Evolutionary conservation across 2,888 invertebrate species (phyloP), one percentile per base, ranked within the genome.

Genomic region (Brachylomia viminalis): DNA sequence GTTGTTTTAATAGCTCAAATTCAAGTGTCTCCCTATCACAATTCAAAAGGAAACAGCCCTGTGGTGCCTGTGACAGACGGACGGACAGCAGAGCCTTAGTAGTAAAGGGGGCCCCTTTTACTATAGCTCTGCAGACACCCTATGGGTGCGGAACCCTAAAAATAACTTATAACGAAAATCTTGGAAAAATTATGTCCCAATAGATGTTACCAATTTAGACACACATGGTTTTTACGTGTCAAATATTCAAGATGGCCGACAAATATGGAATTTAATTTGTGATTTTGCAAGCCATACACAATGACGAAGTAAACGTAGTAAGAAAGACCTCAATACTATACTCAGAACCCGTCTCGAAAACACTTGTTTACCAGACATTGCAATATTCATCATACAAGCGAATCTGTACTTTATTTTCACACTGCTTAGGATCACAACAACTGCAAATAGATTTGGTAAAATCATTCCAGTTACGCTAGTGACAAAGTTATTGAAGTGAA

Each of bases 311-410:
- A 15, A 42, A 33, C 70, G 72, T 72, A 69, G 30, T 61, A 67
- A 80, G 72, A 72, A 49, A 74, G 83, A 83, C 83, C 83, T 83
- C 83, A 69, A 78, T 83, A 73, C 52, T 58, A 56, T 82, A 77
- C 86, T 15, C 38, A 72, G 83, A 83, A 83, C 86, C 7, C 5
- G 79, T 83, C 86, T 78, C 71, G 33, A 27, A 68, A 30, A 27
- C 42, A 17, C n/a, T 33, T 23, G 59, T 42, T 47, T 45, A 56
- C 20, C 56, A 27, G 30, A 30, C 23, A 20, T 42, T 61, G 13
- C 27, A 42, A 38, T 67, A 64, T 62, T 13, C 42, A n/a, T 6
- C 0, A 11, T 30, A 56, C 10, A 79, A 47, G n/a, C 38, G 0
- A 79, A 73, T 62, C 0, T 56, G 38, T 11, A 65, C 84, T 20